These are phyloP conservation scores for Ectemnius cavifrons DNA, from an alignment of 2,888 invertebrate genomes.

Conservation along the genomic window DNA sequence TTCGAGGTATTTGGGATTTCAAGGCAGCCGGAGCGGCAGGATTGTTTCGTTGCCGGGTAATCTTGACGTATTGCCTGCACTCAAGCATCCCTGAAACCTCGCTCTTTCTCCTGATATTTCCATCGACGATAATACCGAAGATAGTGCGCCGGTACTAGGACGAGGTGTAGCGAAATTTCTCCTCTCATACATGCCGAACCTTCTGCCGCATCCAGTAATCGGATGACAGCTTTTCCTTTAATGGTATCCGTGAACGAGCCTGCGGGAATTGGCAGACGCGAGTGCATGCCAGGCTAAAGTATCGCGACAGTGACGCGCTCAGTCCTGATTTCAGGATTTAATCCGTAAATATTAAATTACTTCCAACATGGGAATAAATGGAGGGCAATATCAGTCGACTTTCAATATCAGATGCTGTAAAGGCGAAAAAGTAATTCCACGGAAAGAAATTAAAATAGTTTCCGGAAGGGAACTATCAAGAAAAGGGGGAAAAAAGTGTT, in stretches of 20 bases:
- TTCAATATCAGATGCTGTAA: neutral
- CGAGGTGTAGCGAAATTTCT: no score
- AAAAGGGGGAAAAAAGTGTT: slow-evolving; percentile 1
- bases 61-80: slow-evolving; percentile 5
- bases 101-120: neutral
- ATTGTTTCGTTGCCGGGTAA: slow-evolving; percentile 9
- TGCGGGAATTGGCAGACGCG: no score
- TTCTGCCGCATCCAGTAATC: no score
- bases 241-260: no score
- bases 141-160: no score
- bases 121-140: neutral
- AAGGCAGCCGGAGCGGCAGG: neutral
- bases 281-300: no score
- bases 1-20: neutral
- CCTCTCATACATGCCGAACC: no score
- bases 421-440: neutral
- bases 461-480: neutral
- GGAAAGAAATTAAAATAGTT: slow-evolving; percentile 11
- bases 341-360: neutral
- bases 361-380: neutral
- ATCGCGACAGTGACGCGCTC: no score
- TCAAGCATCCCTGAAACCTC: neutral
- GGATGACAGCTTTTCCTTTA: no score
- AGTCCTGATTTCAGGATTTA: neutral
- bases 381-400: neutral